These are phyloP conservation scores for Smittia sp. DNA, from an alignment of 2,888 invertebrate species.

Conservation along the genomic window DNA sequence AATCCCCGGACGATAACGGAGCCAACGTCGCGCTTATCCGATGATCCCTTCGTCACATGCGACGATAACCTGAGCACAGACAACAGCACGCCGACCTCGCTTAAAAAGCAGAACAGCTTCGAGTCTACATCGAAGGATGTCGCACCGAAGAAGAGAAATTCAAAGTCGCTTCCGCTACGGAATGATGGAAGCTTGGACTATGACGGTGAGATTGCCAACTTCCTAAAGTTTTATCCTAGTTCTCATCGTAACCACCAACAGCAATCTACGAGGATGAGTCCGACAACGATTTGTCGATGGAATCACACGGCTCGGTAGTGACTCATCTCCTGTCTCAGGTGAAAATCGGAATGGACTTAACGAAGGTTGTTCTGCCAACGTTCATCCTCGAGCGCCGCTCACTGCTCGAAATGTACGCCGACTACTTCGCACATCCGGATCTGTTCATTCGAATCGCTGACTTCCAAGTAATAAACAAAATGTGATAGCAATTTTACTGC, in stretches of 20 bases:
- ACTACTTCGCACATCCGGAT: conserved; percentile 99
- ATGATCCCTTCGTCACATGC: conserved; percentile 33
- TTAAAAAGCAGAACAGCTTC: conserved; percentile 37
- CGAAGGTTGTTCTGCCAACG: conserved; percentile 94
- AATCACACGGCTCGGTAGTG: conserved; percentile 95
- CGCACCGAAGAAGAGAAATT: conserved; percentile 26
- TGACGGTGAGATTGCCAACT: conserved; percentile 60
- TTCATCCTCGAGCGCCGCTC: conserved; percentile 97
- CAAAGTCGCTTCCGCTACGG: conserved; percentile 52
- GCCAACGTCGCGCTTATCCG: conserved; percentile 29
- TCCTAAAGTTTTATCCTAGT: conserved; percentile 1
- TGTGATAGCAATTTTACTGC: conserved; percentile 42
- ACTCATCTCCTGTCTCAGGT: conserved; percentile 96
- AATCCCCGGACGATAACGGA: conserved; percentile 43
- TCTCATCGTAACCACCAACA: conserved; percentile 48
- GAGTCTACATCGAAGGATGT: conserved; percentile 42
- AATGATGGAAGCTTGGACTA: conserved; percentile 75
- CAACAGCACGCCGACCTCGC: conserved; percentile 33
- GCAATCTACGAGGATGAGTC: conserved; percentile 88
- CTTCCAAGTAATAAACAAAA: too few species aligned
- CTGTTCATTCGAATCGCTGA: conserved; percentile 77
- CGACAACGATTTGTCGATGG: conserved; percentile 87
- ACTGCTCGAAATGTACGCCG: conserved; percentile 98
- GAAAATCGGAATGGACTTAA: conserved; percentile 99
- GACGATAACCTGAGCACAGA: conserved; percentile 37